Percentiles rank a stretch among this genome's conserved stretches.
phyloP scores from a whole-genome alignment of 2,113 vertebrate genomes.

The Sorex fumeus region DNA sequence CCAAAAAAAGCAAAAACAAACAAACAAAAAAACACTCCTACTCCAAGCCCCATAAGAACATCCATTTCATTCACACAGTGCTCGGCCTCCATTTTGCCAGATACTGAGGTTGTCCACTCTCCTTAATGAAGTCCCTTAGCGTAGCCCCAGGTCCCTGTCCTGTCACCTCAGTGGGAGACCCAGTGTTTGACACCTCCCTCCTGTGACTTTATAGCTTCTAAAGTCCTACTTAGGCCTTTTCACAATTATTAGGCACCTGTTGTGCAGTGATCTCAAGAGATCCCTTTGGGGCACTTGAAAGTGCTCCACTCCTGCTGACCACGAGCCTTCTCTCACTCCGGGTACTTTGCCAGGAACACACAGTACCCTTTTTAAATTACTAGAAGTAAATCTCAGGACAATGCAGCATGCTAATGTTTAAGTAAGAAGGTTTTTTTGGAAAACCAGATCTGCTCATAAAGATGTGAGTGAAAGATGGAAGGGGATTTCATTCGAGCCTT shows the following conservation, averaged over 20 bases:
- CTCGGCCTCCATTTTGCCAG: slow-evolving; percentile 74
- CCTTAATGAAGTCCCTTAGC: not conserved
- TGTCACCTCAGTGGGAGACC: no score
- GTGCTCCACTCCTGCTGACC: not conserved
- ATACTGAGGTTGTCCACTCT: slow-evolving; percentile 71
- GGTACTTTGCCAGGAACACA: not conserved
- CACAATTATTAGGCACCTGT: not conserved
- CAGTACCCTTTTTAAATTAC: not conserved
- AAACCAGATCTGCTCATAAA: slow-evolving; percentile 10
- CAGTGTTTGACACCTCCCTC: no score
- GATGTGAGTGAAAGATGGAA: not conserved
- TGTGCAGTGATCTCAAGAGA: not conserved
- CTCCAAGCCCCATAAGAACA: slow-evolving; percentile 16
- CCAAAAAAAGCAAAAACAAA: no score
- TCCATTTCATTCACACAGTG: slow-evolving; percentile 55
- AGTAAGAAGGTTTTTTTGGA: not conserved
- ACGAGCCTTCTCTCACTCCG: not conserved
- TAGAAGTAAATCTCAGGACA: slow-evolving; percentile 14
- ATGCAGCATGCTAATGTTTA: not conserved
- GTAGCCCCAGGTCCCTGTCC: not conserved
- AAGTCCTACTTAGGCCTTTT: not conserved
- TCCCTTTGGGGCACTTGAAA: not conserved
- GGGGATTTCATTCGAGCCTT: not conserved
- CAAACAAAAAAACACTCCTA: not conserved
- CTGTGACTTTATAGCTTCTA: not conserved